Evolutionary conservation across 2,113 vertebrate species (phyloP).

Genomic region (Syrmaticus mikado): DNA sequence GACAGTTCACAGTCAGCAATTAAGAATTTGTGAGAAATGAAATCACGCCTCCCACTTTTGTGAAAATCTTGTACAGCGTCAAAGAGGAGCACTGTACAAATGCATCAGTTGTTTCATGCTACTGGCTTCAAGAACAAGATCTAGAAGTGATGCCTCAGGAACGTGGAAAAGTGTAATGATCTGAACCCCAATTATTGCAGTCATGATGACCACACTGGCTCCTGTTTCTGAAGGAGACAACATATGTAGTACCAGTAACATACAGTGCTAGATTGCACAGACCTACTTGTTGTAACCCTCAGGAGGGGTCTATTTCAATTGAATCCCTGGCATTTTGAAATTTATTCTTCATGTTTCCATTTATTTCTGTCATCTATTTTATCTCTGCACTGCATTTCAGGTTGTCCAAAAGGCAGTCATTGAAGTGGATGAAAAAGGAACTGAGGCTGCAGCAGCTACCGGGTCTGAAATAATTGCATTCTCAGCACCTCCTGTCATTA

Average conservation of each 20-base stretch:
- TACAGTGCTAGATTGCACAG: not conserved
- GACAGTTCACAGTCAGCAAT: not conserved
- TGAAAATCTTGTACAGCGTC: not conserved
- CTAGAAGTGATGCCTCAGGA: not conserved
- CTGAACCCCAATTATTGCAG: fast-evolving
- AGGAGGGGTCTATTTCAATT: not conserved
- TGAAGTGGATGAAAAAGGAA: slow-evolving; percentile 89
- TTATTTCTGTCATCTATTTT: not conserved
- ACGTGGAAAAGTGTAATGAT: not conserved
- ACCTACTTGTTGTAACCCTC: not conserved
- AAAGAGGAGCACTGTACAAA: not conserved
- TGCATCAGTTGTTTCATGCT: not conserved
- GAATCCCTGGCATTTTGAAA: not conserved
- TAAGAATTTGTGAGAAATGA: not conserved
- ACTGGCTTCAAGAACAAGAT: not conserved
- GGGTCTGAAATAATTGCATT: slow-evolving; percentile 81
- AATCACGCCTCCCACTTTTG: not conserved
- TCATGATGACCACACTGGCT: not conserved
- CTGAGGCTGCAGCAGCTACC: slow-evolving; percentile 81
- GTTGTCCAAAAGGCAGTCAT: slow-evolving; percentile 88
- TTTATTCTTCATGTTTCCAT: not conserved
- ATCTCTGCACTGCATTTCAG: slow-evolving; percentile 68
- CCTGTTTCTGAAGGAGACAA: not conserved
- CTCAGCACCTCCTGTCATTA: slow-evolving; percentile 80
- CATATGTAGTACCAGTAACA: not conserved